A percentile compares a stretch with the other conserved stretches of the same genome.
phyloP scores from a whole-genome alignment of 2,888 invertebrate genomes.

The Drosophila longiperda region DNA sequence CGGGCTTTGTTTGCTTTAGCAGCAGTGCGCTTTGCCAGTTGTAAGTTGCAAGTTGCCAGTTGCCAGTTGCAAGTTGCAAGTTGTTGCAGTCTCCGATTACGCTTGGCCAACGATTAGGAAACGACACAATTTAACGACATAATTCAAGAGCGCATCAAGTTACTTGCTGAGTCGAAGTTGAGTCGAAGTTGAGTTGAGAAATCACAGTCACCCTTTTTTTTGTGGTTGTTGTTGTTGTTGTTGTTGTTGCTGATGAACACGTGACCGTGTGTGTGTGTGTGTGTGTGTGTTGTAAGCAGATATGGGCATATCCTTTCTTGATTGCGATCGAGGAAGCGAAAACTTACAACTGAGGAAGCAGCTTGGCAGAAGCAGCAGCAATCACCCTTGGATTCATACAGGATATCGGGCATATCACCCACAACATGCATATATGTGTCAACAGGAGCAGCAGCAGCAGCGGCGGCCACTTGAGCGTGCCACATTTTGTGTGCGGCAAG shows the following conservation, averaged over 20 bases:
- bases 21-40: conserved; percentile 1
- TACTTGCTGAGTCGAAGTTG: conserved; percentile 39
- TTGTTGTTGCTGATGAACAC: conserved; percentile 9
- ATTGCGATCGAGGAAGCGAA: conserved; percentile 81
- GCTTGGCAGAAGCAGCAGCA: conserved; percentile 17
- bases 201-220: conserved; percentile 61
- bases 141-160: conserved; percentile 78
- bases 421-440: conserved; percentile 63
- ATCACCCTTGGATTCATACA: conserved; percentile 52
- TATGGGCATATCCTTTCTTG: conserved; percentile 80
- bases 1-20: conserved; percentile 58
- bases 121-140: conserved; percentile 80
- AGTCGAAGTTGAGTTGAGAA: conserved; percentile 11
- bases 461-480: conserved; percentile 62
- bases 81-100: conserved; percentile 60
- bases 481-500: conserved; percentile 43
- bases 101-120: conserved; percentile 74
- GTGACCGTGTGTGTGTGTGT: conserved; percentile 45
- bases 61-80: conserved; percentile 21
- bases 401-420: conserved; percentile 60
- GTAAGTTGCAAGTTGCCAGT: conserved; percentile 11
- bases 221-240: background rate
- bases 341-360: conserved; percentile 83
- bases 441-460: conserved; percentile 41
- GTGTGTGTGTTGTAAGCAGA: conserved; percentile 69